Evolutionary conservation across 2,113 vertebrate genomes (phyloP).

Genomic region (Penelope pileata): DNA sequence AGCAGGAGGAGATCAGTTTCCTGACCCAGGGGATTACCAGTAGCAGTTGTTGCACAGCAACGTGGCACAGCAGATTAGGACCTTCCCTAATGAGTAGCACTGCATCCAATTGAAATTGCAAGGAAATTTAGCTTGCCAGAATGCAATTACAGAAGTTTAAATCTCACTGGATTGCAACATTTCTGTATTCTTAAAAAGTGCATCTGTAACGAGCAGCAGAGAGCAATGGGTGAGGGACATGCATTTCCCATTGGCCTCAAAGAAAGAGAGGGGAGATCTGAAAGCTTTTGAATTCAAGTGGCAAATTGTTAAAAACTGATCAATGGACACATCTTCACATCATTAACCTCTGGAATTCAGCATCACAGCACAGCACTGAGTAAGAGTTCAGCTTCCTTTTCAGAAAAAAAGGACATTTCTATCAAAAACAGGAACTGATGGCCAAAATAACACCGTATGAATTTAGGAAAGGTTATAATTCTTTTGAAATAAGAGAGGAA

Average conservation of each 20-base stretch:
- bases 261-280: neutral
- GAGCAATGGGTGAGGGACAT: neutral
- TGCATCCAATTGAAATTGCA: constrained; percentile 26
- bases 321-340: neutral
- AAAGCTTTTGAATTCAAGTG: accelerated
- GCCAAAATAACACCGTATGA: accelerated
- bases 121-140: constrained; percentile 17
- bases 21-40: constrained; percentile 50
- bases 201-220: neutral
- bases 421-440: neutral
- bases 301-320: neutral
- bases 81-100: constrained; percentile 29
- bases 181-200: neutral
- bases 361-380: neutral
- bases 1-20: neutral
- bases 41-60: constrained; percentile 53
- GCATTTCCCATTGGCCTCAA: accelerated
- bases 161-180: neutral
- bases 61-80: neutral
- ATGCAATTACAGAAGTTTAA: neutral
- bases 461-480: neutral
- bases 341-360: neutral
- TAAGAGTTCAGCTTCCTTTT: neutral
- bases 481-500: accelerated
- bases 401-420: neutral